A percentile compares a stretch with the other conserved stretches of the same genome.
Evolutionary conservation across 2,113 vertebrate species (phyloP).

Genomic region (Orthonyx spaldingii): DNA sequence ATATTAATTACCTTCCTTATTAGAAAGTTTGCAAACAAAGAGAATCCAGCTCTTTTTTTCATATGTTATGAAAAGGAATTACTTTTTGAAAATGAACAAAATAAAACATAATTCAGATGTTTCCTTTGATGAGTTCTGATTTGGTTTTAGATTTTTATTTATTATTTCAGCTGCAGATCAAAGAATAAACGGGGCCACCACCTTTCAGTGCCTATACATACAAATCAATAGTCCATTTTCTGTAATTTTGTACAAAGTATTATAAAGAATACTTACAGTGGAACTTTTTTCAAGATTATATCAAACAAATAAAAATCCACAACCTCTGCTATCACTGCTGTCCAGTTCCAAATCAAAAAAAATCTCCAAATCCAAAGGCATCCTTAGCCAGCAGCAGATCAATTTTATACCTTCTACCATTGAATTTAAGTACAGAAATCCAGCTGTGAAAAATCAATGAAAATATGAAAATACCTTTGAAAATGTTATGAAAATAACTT

Average conservation of each 20-base stretch:
- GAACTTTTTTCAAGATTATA: neutral
- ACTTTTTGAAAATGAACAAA: neutral
- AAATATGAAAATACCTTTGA: too few relatives aligned
- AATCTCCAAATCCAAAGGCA: fast-evolving
- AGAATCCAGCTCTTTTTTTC: neutral
- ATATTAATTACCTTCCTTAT: neutral
- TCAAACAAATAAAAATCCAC: neutral
- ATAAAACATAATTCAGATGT: neutral
- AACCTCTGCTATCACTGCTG: neutral
- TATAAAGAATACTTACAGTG: neutral
- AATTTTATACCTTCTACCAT: neutral
- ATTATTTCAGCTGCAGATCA: neutral
- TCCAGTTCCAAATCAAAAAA: neutral
- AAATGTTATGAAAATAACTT: neutral
- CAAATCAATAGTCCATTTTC: fast-evolving
- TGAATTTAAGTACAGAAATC: neutral
- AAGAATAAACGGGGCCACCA: neutral
- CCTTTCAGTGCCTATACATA: neutral
- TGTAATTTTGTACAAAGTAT: neutral
- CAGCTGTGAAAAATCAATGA: neutral
- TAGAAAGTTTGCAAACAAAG: neutral
- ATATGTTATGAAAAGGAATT: neutral
- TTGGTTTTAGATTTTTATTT: neutral
- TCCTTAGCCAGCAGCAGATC: neutral
- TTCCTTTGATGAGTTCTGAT: neutral